These are phyloP conservation scores for Protula sp. DNA, from an alignment of 2,888 invertebrate species.

Conservation along the genomic window DNA sequence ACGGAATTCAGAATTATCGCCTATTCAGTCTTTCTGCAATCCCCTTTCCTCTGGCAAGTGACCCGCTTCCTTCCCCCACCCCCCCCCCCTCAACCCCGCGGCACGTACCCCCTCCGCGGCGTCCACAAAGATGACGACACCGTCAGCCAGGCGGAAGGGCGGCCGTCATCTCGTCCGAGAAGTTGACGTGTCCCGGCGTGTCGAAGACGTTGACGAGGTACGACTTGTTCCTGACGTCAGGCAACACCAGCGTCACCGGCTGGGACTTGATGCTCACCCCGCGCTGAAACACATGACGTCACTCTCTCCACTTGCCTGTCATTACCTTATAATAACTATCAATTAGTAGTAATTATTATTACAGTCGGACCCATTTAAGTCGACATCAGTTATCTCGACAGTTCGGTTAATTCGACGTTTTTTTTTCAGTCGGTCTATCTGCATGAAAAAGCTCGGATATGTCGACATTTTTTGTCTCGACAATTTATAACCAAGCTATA, in stretches of 20 bases:
- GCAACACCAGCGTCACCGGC: slow-evolving; percentile 87
- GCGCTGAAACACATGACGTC: slow-evolving; percentile 71
- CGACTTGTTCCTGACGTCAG: slow-evolving; percentile 92
- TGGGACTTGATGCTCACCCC: slow-evolving; percentile 96
- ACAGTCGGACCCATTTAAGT: neutral
- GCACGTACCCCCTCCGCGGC: slow-evolving; percentile 85
- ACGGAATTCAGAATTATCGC: too few relatives aligned
- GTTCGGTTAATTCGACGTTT: too few relatives aligned
- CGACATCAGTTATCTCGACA: too few relatives aligned
- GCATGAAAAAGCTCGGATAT: too few relatives aligned
- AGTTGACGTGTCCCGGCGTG: slow-evolving; percentile 96
- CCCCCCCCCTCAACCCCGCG: slow-evolving; percentile 93
- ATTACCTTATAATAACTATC: neutral
- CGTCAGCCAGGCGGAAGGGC: slow-evolving; percentile 84
- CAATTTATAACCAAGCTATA: too few relatives aligned
- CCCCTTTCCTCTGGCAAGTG: too few relatives aligned
- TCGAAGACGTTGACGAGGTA: slow-evolving; percentile 95
- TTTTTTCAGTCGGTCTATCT: too few relatives aligned
- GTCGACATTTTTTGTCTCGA: too few relatives aligned
- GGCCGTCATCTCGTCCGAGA: slow-evolving; percentile 97
- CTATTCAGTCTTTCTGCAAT: too few relatives aligned
- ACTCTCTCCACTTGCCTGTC: too few relatives aligned
- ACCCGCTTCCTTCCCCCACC: slow-evolving; percentile 90
- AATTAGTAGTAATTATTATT: neutral
- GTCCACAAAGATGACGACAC: slow-evolving; percentile 91